Percentiles rank a stretch among this genome's conserved stretches.
phyloP scores from a whole-genome alignment of 1,140 invertebrate species.

The Tyrophagus putrescentiae region DNA sequence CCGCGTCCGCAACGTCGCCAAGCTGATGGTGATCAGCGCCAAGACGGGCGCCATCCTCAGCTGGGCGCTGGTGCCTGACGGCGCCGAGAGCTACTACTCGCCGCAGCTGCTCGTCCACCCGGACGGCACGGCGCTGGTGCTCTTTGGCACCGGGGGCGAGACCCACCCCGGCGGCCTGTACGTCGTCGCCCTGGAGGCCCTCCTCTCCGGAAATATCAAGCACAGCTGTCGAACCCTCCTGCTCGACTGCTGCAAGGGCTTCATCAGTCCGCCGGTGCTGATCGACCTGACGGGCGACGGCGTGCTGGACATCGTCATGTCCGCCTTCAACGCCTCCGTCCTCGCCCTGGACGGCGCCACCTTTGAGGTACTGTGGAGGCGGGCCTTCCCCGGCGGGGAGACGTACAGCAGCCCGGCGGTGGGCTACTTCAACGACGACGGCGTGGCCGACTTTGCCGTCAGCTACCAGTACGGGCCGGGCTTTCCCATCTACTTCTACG shows the following conservation, averaged over 20 bases:
- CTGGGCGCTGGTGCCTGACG: conserved; percentile 46
- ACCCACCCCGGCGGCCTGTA: conserved; percentile 54
- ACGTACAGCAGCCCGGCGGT: conserved; percentile 53
- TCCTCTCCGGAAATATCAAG: conserved; percentile 41
- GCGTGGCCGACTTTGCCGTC: conserved; percentile 64
- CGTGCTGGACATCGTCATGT: conserved; percentile 52
- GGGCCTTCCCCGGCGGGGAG: conserved; percentile 44
- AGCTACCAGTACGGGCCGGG: conserved; percentile 58
- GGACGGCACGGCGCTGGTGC: conserved; percentile 43
- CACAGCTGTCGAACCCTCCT: conserved; percentile 11
- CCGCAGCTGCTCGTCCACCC: conserved; percentile 44
- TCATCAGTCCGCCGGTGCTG: conserved; percentile 50
- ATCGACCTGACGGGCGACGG: conserved; percentile 57
- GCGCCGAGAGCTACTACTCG: conserved; percentile 53
- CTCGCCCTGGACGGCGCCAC: conserved; percentile 53
- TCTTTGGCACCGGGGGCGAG: conserved; percentile 58
- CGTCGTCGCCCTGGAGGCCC: conserved; percentile 41
- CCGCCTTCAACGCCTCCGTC: conserved; percentile 55
- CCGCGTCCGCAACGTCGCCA: neutral
- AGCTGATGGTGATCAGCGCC: conserved; percentile 20
- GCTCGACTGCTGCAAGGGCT: conserved; percentile 23
- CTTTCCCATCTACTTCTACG: conserved; percentile 59
- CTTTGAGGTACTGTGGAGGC: conserved; percentile 54
- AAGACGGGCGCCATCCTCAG: conserved; percentile 41
- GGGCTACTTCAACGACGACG: conserved; percentile 62